Conservation (phyloP, 2,113 vertebrate genomes). For the Paramisgurnus dabryanus region DNA sequence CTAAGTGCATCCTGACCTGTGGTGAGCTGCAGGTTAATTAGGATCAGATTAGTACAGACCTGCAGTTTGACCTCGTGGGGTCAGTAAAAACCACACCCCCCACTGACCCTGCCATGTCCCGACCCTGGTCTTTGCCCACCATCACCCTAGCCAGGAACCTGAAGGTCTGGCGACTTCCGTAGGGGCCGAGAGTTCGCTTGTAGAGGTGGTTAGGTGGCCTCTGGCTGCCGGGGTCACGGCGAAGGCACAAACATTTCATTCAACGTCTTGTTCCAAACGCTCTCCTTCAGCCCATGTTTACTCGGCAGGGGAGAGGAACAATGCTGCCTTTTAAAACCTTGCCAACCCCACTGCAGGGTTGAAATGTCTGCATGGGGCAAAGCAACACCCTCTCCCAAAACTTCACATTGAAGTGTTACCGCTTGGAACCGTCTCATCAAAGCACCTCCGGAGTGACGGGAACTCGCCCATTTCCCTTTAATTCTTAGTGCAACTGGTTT, state of each 20-base stretch:
- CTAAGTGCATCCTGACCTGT: neutral
- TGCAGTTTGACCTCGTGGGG: constrained; percentile 48
- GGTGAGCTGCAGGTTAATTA: constrained; percentile 12
- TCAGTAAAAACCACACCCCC: constrained; percentile 57
- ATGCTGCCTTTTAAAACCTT: constrained; percentile 72
- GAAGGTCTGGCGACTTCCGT: constrained; percentile 19
- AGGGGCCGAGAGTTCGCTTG: neutral
- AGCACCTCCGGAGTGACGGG: neutral
- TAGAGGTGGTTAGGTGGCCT: neutral
- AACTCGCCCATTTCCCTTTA: neutral
- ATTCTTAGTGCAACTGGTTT: no score
- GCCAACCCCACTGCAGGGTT: constrained; percentile 65
- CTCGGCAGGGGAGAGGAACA: constrained; percentile 66
- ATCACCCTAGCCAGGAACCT: constrained; percentile 46
- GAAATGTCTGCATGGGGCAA: constrained; percentile 71
- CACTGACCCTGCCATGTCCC: constrained; percentile 47
- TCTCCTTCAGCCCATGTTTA: constrained; percentile 67
- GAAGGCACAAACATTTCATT: constrained; percentile 63
- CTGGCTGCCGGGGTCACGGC: constrained; percentile 31
- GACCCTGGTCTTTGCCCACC: constrained; percentile 5
- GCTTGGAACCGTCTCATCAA: constrained; percentile 24
- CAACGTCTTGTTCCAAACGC: constrained; percentile 56
- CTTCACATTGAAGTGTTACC: constrained; percentile 69
- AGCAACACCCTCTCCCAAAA: constrained; percentile 73
- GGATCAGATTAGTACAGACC: constrained; percentile 44